Conservation (phyloP, 2,113 vertebrate species). For the Brienomyrus brachyistius region DNA sequence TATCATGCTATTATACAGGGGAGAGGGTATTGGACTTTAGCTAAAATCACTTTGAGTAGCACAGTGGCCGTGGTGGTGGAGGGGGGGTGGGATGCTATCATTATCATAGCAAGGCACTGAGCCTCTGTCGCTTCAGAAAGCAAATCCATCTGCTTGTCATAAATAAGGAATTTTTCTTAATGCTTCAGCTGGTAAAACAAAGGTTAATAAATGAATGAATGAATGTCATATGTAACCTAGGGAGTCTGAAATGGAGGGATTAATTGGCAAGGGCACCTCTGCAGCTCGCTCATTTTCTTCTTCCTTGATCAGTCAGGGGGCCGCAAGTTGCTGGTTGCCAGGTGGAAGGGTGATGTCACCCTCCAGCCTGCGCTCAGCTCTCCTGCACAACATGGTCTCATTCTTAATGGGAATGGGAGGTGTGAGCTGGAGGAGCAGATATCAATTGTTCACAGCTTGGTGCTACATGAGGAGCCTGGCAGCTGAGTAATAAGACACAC, state of each 20-base stretch:
- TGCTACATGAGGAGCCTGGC: background rate
- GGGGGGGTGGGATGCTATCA: background rate
- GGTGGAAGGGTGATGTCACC: background rate
- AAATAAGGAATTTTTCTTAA: too few relatives aligned
- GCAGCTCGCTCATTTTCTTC: background rate
- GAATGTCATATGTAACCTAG: background rate
- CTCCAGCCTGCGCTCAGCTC: background rate
- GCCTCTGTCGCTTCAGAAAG: background rate
- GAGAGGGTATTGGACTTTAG: background rate
- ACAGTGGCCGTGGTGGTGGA: background rate
- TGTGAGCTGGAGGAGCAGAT: background rate
- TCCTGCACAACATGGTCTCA: background rate
- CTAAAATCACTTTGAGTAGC: background rate
- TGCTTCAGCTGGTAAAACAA: too few relatives aligned
- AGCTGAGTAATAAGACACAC: background rate
- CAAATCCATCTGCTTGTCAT: background rate
- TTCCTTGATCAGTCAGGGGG: background rate
- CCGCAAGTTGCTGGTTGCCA: background rate
- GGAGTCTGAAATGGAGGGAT: background rate
- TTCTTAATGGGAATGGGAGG: background rate
- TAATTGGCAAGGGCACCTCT: background rate
- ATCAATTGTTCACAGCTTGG: background rate
- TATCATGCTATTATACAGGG: background rate
- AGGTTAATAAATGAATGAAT: too few relatives aligned
- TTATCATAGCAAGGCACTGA: background rate